Evolutionary conservation across 92 coral and sea anemone genomes (phyloP).

Genomic region (Phenganax marumi): DNA sequence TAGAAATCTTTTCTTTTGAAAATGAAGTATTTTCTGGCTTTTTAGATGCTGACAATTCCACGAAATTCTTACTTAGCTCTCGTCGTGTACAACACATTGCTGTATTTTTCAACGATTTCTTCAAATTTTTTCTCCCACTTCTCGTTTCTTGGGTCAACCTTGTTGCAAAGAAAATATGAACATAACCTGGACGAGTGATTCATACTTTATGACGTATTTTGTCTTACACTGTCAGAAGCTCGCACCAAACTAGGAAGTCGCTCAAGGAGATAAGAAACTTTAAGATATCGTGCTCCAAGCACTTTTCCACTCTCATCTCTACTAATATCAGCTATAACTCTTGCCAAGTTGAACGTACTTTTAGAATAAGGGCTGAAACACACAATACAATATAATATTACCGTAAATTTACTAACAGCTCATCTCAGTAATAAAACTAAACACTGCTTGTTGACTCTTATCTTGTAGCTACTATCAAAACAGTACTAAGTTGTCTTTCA

Average conservation of each 20-base stretch:
- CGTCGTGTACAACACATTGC: constrained; percentile 50
- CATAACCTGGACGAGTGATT: too few species aligned
- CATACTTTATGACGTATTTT: background rate
- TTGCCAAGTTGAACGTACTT: constrained; percentile 47
- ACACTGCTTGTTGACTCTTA: too few species aligned
- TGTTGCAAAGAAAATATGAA: background rate
- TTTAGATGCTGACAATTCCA: background rate
- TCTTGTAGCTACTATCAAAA: background rate
- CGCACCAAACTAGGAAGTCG: constrained; percentile 8
- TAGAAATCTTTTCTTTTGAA: background rate
- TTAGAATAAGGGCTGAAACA: constrained; percentile 43
- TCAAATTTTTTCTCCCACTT: constrained; percentile 65
- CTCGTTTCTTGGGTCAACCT: constrained; percentile 61
- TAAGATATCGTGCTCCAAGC: constrained; percentile 30
- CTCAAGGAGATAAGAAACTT: constrained; percentile 30
- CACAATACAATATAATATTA: background rate
- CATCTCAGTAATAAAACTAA: too few species aligned
- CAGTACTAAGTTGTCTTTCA: background rate
- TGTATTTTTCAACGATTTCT: constrained; percentile 48
- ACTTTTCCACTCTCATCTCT: constrained; percentile 42
- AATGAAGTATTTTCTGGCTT: background rate
- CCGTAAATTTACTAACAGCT: too few species aligned
- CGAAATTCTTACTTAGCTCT: constrained; percentile 40
- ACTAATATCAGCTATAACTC: constrained; percentile 63
- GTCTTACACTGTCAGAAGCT: constrained; percentile 9